phyloP scores from a whole-genome alignment of 2,888 invertebrate species.

The Meandrusa payeni region DNA sequence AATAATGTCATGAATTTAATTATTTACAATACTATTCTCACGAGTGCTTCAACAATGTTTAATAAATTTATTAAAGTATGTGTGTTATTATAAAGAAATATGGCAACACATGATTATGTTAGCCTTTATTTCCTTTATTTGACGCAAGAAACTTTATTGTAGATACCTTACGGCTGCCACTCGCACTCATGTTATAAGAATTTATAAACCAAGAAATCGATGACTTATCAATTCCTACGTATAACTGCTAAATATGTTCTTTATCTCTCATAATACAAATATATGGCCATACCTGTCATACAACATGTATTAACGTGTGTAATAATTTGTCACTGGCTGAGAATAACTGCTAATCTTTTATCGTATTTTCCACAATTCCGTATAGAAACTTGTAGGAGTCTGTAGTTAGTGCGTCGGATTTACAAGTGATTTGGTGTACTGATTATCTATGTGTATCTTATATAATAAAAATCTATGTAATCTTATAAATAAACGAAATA shows the following conservation, averaged over 20 bases:
- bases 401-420: too few relatives aligned
- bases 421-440: too few relatives aligned
- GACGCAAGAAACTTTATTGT: neutral
- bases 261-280: neutral
- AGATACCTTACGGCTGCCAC: slow-evolving; percentile 1
- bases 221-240: slow-evolving; percentile 3
- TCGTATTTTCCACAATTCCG: too few relatives aligned
- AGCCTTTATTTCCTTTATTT: slow-evolving; percentile 3
- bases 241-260: slow-evolving; percentile 5
- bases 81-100: slow-evolving; percentile 3
- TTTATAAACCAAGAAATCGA: slow-evolving; percentile 1
- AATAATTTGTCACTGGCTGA: neutral
- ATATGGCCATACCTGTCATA: slow-evolving; percentile 1
- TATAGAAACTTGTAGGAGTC: too few relatives aligned
- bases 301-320: neutral
- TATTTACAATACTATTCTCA: slow-evolving; percentile 4
- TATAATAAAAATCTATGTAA: too few relatives aligned
- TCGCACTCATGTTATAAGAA: neutral
- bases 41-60: too few relatives aligned
- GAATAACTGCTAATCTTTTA: neutral
- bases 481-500: too few relatives aligned
- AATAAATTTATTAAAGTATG: slow-evolving; percentile 12
- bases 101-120: neutral
- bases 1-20: too few relatives aligned
- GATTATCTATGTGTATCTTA: too few relatives aligned